Conservation (phyloP, 2,113 vertebrate species). For the Coracopsis vasa region DNA sequence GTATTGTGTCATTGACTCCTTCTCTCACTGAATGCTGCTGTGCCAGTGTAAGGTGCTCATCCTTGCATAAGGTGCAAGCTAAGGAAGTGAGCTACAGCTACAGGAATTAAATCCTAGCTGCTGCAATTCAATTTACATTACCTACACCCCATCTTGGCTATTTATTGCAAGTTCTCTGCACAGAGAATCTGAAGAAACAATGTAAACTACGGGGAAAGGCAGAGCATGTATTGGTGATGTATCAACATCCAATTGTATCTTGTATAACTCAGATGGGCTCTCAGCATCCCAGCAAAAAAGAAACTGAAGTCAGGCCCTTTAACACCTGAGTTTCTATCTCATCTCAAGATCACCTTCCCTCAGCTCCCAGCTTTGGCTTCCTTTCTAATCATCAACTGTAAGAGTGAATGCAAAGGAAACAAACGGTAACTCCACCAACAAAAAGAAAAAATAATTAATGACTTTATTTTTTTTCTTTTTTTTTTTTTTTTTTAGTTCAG, state of each 20-base stretch:
- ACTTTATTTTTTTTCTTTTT: slow-evolving; percentile 53
- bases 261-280: background rate
- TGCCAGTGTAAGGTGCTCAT: background rate
- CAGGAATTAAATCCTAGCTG: background rate
- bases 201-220: background rate
- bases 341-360: background rate
- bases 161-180: background rate
- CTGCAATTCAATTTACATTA: background rate
- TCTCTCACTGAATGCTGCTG: background rate
- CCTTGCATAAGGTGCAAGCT: background rate
- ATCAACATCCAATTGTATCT: background rate
- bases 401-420: background rate
- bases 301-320: background rate
- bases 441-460: slow-evolving; percentile 64
- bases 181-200: background rate
- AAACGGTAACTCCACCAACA: background rate
- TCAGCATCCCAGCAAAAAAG: background rate
- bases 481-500: slow-evolving; percentile 43
- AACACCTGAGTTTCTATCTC: background rate
- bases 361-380: background rate
- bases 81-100: background rate
- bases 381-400: background rate
- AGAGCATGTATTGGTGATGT: background rate
- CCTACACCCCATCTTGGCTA: background rate
- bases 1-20: background rate